Base-by-base conservation (phyloP, 1,140 invertebrate species). In the Euschistus heros region DNA sequence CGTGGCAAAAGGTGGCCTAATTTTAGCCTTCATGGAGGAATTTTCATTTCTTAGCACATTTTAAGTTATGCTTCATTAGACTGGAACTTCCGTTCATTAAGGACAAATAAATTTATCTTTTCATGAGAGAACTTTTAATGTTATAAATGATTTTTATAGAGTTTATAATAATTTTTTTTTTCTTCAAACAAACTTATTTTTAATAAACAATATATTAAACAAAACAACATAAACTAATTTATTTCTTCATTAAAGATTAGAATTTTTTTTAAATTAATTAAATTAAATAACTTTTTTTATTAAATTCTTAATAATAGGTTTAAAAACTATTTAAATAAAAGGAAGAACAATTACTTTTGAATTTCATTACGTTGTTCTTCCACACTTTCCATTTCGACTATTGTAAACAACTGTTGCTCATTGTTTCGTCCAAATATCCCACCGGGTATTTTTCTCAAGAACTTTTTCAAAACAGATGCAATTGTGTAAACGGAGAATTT, bases 401-500 rank as follows among this genome's bases (percentile, higher is more conserved):
- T 87, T 66, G 87, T 82, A 75, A 99, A 95, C 50, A 99, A 80
- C 67, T 86, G 82, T 76, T 91, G 86, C 77, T 99, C 96, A 67
- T 90, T 87, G 62, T 92, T 89, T 33, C 85, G 81, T 0, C 94
- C 84, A 80, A 99, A 98, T 63, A 98, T 91, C 26, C 96, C 96
- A 66, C 90, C 92, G 52, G 96, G 95, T 70, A 98, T 86, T 81
- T 97, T 97, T 65, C 95, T 84, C n/a, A 98, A 81, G 79, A 98
- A 99, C 79, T 92, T 92, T 78, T 98, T 99, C 33, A 98, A 80
- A 44, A 98, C 95, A 76, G 94, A 97, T 26, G 96, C 95, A 73
- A 98, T 94, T 46, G 96, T 98, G 78, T 98, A 96, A 63, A 98
- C 94, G 69, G 92, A 96, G 75, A 95, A 98, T 75, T 97, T 94